Conservation (phyloP, 2,797 vertebrate species). For the Melanotaenia trifasciata region DNA sequence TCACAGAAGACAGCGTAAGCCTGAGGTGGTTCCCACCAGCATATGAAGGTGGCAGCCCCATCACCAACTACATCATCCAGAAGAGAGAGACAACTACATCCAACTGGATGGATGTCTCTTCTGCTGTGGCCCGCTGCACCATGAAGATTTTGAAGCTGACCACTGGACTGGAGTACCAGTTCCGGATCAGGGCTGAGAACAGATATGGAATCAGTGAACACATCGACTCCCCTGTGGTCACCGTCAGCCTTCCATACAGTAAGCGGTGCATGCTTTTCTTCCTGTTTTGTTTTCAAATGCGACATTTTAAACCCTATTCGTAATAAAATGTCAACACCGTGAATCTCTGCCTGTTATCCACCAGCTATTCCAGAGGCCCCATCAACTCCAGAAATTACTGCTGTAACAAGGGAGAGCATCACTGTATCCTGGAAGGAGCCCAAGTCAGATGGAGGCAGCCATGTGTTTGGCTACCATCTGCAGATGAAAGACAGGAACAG, state of each 20-base stretch:
- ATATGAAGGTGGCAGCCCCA: constrained; percentile 96
- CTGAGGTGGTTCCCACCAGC: constrained; percentile 93
- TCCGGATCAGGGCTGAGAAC: constrained; percentile 98
- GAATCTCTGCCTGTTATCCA: constrained; percentile 30
- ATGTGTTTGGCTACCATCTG: constrained; percentile 93
- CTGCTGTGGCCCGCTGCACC: constrained; percentile 92
- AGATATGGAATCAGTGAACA: constrained; percentile 98
- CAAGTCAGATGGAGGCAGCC: constrained; percentile 92
- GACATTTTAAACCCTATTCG: neutral
- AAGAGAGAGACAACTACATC: constrained; percentile 97
- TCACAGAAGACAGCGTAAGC: constrained; percentile 92
- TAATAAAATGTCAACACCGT: neutral
- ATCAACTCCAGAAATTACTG: constrained; percentile 90
- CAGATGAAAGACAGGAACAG: constrained; percentile 99
- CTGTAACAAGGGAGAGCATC: constrained; percentile 92
- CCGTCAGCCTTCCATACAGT: constrained; percentile 95
- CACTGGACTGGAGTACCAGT: constrained; percentile 95
- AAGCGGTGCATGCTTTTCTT: constrained; percentile 66
- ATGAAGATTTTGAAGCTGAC: constrained; percentile 95
- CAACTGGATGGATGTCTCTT: constrained; percentile 94
- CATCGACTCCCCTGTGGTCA: constrained; percentile 88
- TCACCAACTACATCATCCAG: constrained; percentile 96
- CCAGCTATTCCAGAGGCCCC: constrained; percentile 92
- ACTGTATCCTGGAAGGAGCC: constrained; percentile 95
- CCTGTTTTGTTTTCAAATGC: neutral